These are phyloP conservation scores for Siniperca obscura DNA, from an alignment of 2,797 vertebrate species.

Conservation along the genomic window DNA sequence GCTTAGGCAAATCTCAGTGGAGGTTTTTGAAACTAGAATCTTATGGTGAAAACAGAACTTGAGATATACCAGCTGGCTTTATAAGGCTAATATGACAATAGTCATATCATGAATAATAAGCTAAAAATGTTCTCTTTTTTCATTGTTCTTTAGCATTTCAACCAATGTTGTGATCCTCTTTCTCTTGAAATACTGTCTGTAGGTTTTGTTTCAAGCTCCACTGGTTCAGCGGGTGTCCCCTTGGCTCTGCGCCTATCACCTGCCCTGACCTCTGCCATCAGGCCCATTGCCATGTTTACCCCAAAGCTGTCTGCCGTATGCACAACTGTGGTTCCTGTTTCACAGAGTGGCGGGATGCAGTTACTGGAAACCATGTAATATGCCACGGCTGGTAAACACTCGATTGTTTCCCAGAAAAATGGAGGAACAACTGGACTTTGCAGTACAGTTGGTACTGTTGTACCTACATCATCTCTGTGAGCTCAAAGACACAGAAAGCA, in stretches of 20 bases:
- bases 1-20: neutral
- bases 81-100: neutral
- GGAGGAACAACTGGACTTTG: neutral
- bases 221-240: constrained; percentile 73
- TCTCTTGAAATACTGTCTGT: constrained; percentile 14
- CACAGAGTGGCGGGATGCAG: constrained; percentile 68
- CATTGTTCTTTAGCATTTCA: neutral
- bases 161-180: constrained; percentile 16
- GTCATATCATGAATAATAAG: neutral
- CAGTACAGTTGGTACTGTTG: neutral
- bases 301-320: constrained; percentile 62
- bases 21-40: neutral
- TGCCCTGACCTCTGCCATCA: constrained; percentile 71
- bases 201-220: constrained; percentile 75
- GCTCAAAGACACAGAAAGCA: neutral
- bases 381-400: constrained; percentile 67
- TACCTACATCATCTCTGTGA: neutral
- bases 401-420: constrained; percentile 11
- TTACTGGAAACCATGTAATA: constrained; percentile 61
- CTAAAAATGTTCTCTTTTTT: neutral
- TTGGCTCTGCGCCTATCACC: constrained; percentile 67
- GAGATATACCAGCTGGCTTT: neutral
- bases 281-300: constrained; percentile 61
- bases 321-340: constrained; percentile 74
- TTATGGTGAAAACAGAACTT: neutral